phyloP scores from a whole-genome alignment of 2,113 vertebrate species.

The Lophochroa leadbeateri region DNA sequence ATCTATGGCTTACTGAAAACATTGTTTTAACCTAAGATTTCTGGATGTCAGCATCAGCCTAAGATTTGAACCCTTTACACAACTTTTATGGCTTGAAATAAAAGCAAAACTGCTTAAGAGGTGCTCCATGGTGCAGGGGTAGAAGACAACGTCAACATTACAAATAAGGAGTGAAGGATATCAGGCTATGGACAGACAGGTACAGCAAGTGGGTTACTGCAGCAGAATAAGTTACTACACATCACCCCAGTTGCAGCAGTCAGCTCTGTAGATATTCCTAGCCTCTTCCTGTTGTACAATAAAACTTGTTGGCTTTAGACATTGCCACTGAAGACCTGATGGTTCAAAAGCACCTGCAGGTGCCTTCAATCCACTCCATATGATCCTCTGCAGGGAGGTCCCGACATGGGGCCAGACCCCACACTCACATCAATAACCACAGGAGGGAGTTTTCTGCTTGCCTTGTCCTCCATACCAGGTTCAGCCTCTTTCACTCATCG shows the following conservation, averaged over 20 bases:
- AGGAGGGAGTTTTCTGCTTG: not conserved
- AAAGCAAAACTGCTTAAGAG: not conserved
- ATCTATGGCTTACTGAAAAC: not conserved
- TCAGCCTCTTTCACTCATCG: not conserved
- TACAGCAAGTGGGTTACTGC: fast-evolving
- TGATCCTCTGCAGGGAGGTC: not conserved
- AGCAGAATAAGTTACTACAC: too few species aligned
- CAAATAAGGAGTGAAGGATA: not conserved
- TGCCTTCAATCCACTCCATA: not conserved
- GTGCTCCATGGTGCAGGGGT: not conserved
- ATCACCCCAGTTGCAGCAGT: not conserved
- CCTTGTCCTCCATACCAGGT: not conserved
- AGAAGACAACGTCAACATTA: fast-evolving
- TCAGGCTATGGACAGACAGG: not conserved
- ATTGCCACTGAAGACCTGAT: not conserved
- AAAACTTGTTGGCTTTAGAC: not conserved
- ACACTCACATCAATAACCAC: fast-evolving
- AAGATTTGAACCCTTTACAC: not conserved
- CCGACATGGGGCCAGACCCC: fast-evolving
- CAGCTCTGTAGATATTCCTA: not conserved
- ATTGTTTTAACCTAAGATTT: not conserved
- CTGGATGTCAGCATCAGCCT: not conserved
- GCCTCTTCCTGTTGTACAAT: not conserved
- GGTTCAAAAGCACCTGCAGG: not conserved
- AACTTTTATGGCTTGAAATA: not conserved